Percentiles rank a stretch among this genome's conserved stretches.
These are phyloP conservation scores for Pachydiplax longipennis DNA, from an alignment of 2,888 invertebrate genomes.

Conservation along the genomic window DNA sequence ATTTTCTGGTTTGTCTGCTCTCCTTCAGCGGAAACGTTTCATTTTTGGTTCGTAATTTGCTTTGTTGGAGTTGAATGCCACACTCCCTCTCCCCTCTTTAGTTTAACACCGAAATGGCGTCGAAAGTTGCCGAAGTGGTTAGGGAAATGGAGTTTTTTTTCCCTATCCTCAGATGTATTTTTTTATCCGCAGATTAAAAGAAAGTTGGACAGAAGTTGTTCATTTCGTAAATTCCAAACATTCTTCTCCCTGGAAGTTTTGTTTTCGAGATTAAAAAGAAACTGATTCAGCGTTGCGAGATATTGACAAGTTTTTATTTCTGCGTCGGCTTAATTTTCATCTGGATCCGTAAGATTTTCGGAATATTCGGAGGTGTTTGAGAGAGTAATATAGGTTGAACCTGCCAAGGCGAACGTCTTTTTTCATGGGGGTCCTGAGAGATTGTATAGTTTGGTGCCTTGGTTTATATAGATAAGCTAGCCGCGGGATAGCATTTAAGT, in stretches of 20 bases:
- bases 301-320: neutral
- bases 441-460: too few species aligned
- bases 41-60: constrained; percentile 33
- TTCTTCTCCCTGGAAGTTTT: neutral
- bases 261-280: neutral
- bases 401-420: too few species aligned
- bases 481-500: too few species aligned
- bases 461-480: too few species aligned
- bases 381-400: too few species aligned
- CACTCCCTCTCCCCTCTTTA: neutral
- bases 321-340: neutral
- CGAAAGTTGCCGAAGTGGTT: neutral
- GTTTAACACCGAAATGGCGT: neutral
- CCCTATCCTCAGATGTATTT: neutral
- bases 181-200: neutral
- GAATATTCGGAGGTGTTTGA: neutral
- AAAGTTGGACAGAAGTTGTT: too few species aligned
- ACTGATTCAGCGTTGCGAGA: neutral
- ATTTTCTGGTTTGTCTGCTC: neutral
- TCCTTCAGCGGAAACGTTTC: neutral
- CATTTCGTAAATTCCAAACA: too few species aligned
- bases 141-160: neutral
- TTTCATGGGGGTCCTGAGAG: too few species aligned
- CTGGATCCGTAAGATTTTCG: neutral
- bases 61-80: constrained; percentile 12